These are phyloP conservation scores for Euzetes globulus DNA, from an alignment of 2,888 invertebrate species.

Conservation along the genomic window DNA sequence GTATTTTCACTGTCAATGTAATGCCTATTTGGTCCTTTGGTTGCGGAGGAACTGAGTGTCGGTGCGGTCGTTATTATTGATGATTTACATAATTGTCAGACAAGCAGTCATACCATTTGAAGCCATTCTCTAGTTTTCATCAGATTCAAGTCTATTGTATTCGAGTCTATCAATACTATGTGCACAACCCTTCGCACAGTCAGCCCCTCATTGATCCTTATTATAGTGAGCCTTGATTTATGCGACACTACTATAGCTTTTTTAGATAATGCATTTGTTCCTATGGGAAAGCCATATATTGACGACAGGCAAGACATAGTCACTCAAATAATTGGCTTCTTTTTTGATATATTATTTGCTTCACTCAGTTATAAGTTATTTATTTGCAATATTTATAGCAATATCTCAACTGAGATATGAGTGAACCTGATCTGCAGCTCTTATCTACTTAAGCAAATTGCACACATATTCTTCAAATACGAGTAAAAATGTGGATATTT, in stretches of 20 bases:
- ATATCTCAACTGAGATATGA: not conserved
- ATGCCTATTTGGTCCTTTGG: not conserved
- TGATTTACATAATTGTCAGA: constrained; percentile 18
- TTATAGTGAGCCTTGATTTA: constrained; percentile 14
- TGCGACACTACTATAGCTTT: not conserved
- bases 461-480: not conserved
- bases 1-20: not conserved
- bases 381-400: constrained; percentile 18
- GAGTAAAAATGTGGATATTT: not conserved
- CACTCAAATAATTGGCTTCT: constrained; percentile 23
- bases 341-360: constrained; percentile 23
- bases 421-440: not conserved
- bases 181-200: not conserved
- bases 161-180: not conserved
- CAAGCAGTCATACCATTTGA: not conserved
- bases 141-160: not conserved
- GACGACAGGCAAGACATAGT: not conserved
- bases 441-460: constrained; percentile 16
- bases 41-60: not conserved
- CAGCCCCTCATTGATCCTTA: constrained; percentile 6
- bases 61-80: constrained; percentile 4
- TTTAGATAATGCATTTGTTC: constrained; percentile 25
- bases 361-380: not conserved
- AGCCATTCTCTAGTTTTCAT: not conserved
- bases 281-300: constrained; percentile 8